Percentiles rank a stretch among this genome's conserved stretches.
These are phyloP conservation scores for Mastacembelus armatus DNA, from an alignment of 2,797 vertebrate genomes.

Conservation along the genomic window DNA sequence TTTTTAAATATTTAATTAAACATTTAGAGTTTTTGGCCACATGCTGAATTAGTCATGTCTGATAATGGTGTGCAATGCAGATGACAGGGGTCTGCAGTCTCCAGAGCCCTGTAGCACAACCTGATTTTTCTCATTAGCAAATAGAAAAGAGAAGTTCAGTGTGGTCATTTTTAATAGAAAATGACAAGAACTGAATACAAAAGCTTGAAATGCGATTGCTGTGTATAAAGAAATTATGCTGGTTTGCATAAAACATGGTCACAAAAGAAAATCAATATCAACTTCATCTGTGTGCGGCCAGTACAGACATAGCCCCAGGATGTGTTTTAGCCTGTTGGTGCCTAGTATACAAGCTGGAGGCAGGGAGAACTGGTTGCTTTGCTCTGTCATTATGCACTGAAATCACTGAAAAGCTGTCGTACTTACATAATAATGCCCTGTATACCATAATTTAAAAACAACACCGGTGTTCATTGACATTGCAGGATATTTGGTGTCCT, in stretches of 20 bases:
- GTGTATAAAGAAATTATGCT: conserved; percentile 41
- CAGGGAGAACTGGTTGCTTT: not conserved
- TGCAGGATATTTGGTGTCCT: not conserved
- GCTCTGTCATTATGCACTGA: not conserved
- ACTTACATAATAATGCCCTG: conserved; percentile 12
- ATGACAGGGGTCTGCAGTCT: conserved; percentile 58
- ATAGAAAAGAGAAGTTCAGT: conserved; percentile 5
- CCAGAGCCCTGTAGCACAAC: conserved; percentile 33
- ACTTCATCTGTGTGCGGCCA: conserved; percentile 36
- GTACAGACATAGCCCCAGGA: conserved; percentile 37
- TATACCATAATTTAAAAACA: not conserved
- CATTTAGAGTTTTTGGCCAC: conserved; percentile 76
- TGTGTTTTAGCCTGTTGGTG: conserved; percentile 30
- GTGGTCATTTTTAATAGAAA: conserved; percentile 3
- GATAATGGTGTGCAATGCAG: conserved; percentile 74
- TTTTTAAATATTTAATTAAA: conserved; percentile 74
- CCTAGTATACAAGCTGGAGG: conserved; percentile 8
- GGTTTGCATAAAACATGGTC: conserved; percentile 34
- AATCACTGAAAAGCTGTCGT: not conserved
- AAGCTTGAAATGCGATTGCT: conserved; percentile 6
- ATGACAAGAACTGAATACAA: not conserved
- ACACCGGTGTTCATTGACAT: too few relatives aligned
- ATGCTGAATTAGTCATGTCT: conserved; percentile 80
- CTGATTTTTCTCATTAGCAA: conserved; percentile 40
- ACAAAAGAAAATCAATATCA: conserved; percentile 54